Evolutionary conservation across 2,797 vertebrate genomes (phyloP).

Genomic region (Microtus obscurus): DNA sequence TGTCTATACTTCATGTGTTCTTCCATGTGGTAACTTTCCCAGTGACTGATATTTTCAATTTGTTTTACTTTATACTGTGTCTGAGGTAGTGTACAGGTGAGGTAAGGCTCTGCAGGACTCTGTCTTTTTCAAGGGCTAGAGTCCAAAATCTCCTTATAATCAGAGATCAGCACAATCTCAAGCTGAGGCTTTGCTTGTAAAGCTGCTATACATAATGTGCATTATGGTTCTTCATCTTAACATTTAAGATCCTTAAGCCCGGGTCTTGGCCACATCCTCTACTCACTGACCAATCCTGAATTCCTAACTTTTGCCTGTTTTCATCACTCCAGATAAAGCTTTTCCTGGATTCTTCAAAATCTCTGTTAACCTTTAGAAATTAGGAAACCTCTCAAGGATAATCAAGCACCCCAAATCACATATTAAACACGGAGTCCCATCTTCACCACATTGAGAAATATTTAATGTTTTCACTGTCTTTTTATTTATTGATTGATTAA

Average conservation of each 20-base stretch:
- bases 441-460: neutral
- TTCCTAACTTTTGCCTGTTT: neutral
- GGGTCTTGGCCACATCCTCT: rapidly evolving
- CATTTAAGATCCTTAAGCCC: neutral
- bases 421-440: neutral
- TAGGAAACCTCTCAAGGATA: neutral
- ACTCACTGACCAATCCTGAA: neutral
- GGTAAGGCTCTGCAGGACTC: neutral
- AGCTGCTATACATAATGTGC: neutral
- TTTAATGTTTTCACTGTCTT: neutral
- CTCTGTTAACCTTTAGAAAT: neutral
- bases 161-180: neutral
- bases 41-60: neutral
- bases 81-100: too few relatives aligned
- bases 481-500: neutral
- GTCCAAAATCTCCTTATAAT: neutral
- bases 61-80: neutral
- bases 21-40: neutral
- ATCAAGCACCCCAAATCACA: neutral
- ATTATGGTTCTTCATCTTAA: neutral
- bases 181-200: neutral
- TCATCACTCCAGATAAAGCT: neutral
- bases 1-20: neutral
- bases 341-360: neutral
- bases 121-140: neutral